Evolutionary conservation across 2,888 invertebrate genomes (phyloP).

Genomic region (Trachelus tabidus): DNA sequence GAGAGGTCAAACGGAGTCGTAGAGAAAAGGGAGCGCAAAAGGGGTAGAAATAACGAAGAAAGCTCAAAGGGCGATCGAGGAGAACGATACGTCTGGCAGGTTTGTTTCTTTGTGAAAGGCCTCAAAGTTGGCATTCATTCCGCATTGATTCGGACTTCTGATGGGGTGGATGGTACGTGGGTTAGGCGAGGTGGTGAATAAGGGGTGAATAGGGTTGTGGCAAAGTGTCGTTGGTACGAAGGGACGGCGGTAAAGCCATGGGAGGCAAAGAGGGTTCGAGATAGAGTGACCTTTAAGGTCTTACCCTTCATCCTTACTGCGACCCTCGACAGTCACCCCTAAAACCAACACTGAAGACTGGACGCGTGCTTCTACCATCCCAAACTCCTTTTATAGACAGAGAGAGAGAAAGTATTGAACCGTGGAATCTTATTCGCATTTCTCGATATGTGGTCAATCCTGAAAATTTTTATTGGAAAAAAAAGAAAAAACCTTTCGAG

Average conservation of each 20-base stretch:
- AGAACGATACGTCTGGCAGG: slow-evolving; percentile 9
- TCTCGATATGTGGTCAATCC: slow-evolving; percentile 9
- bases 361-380: slow-evolving; percentile 6
- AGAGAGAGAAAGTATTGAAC: slow-evolving; percentile 9
- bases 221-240: not conserved
- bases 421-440: slow-evolving; percentile 2
- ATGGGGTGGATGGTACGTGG: not conserved
- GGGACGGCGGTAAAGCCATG: not conserved
- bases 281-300: slow-evolving; percentile 20
- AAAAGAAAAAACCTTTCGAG: not conserved
- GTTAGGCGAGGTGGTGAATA: not conserved
- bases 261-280: slow-evolving; percentile 14
- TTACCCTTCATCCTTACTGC: slow-evolving; percentile 19
- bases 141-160: slow-evolving; percentile 19
- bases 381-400: not conserved
- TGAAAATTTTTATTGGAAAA: not conserved
- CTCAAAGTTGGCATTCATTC: slow-evolving; percentile 20
- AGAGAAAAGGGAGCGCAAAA: not conserved
- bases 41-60: slow-evolving; percentile 9
- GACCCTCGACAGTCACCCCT: slow-evolving; percentile 18
- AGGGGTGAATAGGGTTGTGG: not conserved
- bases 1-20: not conserved
- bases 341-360: slow-evolving; percentile 10
- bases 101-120: slow-evolving; percentile 19
- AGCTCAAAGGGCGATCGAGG: slow-evolving; percentile 4